Conservation (phyloP, 2,888 invertebrate genomes). For the Ochropleura leucogaster region DNA sequence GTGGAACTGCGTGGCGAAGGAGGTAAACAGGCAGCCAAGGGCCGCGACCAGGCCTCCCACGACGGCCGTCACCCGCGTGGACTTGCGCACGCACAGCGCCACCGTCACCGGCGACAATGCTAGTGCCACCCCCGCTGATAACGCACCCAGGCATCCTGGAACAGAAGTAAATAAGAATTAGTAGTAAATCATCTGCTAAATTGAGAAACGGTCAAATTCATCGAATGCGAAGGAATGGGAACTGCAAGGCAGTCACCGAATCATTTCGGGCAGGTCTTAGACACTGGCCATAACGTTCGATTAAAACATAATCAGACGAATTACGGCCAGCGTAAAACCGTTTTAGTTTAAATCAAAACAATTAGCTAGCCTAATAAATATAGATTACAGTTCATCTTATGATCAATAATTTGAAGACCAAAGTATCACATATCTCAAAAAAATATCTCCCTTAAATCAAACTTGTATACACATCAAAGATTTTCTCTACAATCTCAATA, state of each 20-base stretch:
- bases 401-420: background rate
- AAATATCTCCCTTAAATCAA: conserved; percentile 45
- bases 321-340: too few relatives aligned
- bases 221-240: background rate
- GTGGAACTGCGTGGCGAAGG: conserved; percentile 97
- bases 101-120: conserved; percentile 96
- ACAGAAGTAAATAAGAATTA: conserved; percentile 66
- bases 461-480: conserved; percentile 37
- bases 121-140: conserved; percentile 94
- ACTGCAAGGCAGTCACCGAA: background rate
- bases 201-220: background rate
- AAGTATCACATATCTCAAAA: conserved; percentile 5
- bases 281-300: background rate
- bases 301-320: background rate
- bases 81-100: conserved; percentile 95
- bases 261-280: too few relatives aligned
- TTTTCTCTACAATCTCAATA: conserved; percentile 51
- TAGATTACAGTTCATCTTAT: background rate
- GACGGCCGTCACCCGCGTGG: conserved; percentile 96
- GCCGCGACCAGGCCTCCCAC: conserved; percentile 96
- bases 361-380: too few relatives aligned
- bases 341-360: too few relatives aligned
- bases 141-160: conserved; percentile 96
- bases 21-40: conserved; percentile 96
- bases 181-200: background rate